Conservation (phyloP, 2,113 vertebrate species). For the Nymphicus hollandicus region DNA sequence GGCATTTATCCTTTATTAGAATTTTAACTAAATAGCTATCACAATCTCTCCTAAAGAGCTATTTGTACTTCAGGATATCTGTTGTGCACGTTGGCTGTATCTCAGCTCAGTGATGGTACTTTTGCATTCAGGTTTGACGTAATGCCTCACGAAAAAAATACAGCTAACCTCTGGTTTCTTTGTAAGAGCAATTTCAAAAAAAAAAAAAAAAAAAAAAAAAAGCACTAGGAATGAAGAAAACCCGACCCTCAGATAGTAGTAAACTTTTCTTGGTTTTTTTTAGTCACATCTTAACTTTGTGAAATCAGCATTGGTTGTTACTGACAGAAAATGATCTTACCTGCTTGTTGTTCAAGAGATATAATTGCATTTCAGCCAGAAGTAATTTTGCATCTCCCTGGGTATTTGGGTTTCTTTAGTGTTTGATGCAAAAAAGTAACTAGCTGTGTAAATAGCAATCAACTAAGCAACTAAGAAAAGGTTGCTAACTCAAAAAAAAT, state of each 20-base stretch:
- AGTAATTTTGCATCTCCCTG: background rate
- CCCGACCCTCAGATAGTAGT: background rate
- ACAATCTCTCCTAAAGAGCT: background rate
- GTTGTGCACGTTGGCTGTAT: background rate
- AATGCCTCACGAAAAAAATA: rapidly evolving
- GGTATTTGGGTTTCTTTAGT: background rate
- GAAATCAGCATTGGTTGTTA: background rate
- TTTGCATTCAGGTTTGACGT: background rate
- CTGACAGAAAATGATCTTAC: background rate
- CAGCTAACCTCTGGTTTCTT: background rate
- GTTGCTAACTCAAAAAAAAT: background rate
- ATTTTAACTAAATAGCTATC: background rate
- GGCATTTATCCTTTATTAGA: background rate
- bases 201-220: background rate
- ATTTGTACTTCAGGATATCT: background rate
- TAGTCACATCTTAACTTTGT: background rate
- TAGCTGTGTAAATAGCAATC: background rate
- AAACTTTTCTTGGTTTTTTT: background rate
- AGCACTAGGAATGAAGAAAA: background rate
- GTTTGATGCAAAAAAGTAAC: background rate
- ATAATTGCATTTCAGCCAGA: background rate
- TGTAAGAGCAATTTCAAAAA: background rate
- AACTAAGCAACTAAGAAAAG: background rate
- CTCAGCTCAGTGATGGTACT: background rate
- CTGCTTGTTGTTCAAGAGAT: background rate